Evolutionary conservation across 1,140 invertebrate species (phyloP), one percentile per base, ranked within the genome.

Genomic region (Halyomorpha halys): DNA sequence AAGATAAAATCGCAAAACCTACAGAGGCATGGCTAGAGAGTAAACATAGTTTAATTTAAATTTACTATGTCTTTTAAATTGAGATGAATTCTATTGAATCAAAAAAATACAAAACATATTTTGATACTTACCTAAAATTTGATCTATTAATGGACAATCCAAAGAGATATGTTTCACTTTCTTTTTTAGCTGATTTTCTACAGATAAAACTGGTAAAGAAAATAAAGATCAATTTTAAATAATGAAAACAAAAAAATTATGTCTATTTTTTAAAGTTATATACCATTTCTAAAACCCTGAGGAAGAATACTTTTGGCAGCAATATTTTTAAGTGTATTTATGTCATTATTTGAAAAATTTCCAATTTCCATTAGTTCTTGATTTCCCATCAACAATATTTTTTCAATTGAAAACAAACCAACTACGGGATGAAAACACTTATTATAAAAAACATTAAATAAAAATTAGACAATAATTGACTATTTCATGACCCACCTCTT

Each of bases 281-380:
- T 54, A 65, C 64, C 64, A 39, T n/a, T 61, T 34, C 14, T 15
- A 34, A 65, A 65, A 15, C 44, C 34, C 19, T 9, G 18, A n/a
- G 27, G 47, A 61, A 65, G 45, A 16, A 59, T 8, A 59, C 23
- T 23, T 21, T 23, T 39, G 15, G 60, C 59, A 14, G 64, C 64
- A n/a, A 56, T 16, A 15, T 51, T 25, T 56, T 61, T 61, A 14
- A 65, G n/a, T 16, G 44, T 19, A 15, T 27, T 34, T 19, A 65
- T 62, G 18, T 65, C 64, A 39, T 61, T 21, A 51, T 44, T 18
- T 19, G 44, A 49, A 34, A 65, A 65, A 25, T 65, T 65, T 15
- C 59, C 64, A 16, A 61, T 30, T 53, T 39, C 59, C 23, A 51
- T 23, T 21, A 63, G 30, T 16, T 63, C 62, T n/a, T 53, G 45